Evolutionary conservation across 2,888 invertebrate species (phyloP).

Genomic region (Hypomecis punctinalis): DNA sequence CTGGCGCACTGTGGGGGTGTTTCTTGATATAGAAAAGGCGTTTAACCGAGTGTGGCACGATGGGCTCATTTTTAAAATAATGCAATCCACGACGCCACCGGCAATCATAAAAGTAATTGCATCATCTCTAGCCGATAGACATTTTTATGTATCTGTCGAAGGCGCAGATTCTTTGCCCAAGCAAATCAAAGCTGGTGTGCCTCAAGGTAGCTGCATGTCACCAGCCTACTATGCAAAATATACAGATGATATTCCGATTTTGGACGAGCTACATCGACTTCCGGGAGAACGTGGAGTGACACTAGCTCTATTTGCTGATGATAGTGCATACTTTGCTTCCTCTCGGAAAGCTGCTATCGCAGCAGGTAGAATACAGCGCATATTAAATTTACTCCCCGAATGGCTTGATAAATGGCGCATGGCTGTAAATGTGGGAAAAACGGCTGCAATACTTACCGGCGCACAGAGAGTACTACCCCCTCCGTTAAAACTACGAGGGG

Average conservation of each 20-base stretch:
- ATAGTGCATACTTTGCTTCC: neutral
- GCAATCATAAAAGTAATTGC: too few relatives aligned
- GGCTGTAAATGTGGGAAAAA: neutral
- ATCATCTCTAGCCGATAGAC: neutral
- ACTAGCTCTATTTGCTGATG: constrained; percentile 1
- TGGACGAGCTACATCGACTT: neutral
- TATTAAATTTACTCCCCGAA: neutral
- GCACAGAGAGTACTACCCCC: neutral
- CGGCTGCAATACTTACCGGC: neutral
- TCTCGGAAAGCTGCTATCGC: neutral
- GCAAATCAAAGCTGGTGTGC: neutral
- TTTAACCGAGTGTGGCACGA: too few relatives aligned
- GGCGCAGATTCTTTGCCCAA: neutral
- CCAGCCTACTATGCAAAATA: neutral
- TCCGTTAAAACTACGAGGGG: neutral
- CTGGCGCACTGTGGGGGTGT: too few relatives aligned
- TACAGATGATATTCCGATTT: neutral
- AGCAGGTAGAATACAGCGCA: neutral
- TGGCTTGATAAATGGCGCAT: neutral
- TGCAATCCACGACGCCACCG: too few relatives aligned
- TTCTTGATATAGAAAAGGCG: too few relatives aligned
- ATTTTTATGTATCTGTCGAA: neutral
- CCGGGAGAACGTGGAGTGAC: constrained; percentile 38
- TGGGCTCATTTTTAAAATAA: too few relatives aligned
- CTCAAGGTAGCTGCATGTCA: neutral